Base-by-base conservation (phyloP, 2,797 vertebrate species). In the Enteromius paludinosus region DNA sequence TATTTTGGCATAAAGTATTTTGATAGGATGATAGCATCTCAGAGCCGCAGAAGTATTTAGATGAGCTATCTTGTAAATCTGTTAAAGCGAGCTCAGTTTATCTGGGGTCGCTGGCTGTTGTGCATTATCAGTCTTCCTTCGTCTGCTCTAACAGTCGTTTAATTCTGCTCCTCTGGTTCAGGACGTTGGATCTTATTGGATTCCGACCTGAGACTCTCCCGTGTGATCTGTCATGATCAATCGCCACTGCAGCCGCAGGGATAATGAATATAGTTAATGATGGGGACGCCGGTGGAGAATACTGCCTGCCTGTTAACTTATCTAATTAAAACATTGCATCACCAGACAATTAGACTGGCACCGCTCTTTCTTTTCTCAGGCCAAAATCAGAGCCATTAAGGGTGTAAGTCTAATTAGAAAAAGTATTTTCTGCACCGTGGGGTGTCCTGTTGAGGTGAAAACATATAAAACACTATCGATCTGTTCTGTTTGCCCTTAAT, bases 341-440 rank as follows among this genome's bases (percentile, higher is more conserved):
- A 91, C 92, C 91, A 91, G 90, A 85, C 89, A 56, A 86, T 90
- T 91, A 89, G 83, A 91, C 90, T 89, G 89, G 83, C 88, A 91
- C 92, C 45, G 20, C 14, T 52, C n/a, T 56, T 74, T 87, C 65
- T 47, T 79, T 70, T 85, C 69, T 84, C 41, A 74, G 90, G 84
- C 90, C 90, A 90, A 93, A 93, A 93, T 78, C 88, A 91, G 89
- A 90, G 90, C 93, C 91, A 92, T 94, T 92, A 92, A 90, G 89
- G 64, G 85, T 83, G 86, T 89, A 10, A 78, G 83, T 92, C 90
- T 93, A 94, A 94, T 95, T 94, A 92, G 90, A 92, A 87, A 87
- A 91, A 86, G 90, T 92, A 91, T 91, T 93, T 92, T 90, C 84
- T 90, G 84, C 86, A 89, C 92, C 89, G 87, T 84, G 52, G 90